phyloP scores from a whole-genome alignment of 2,797 vertebrate species.

The Sebastes oblongus region DNA sequence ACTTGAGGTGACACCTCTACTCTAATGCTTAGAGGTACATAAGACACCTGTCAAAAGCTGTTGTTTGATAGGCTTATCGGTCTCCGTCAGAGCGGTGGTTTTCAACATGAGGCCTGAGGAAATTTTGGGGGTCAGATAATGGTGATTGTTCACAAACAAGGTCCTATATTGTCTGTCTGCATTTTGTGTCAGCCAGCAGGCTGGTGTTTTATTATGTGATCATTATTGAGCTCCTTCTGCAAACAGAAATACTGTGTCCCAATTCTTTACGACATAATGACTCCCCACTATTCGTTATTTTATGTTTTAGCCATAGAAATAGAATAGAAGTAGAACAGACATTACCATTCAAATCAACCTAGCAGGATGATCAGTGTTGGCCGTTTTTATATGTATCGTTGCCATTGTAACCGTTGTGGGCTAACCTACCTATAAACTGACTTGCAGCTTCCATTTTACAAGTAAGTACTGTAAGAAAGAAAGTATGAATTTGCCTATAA shows the following conservation, averaged over 20 bases:
- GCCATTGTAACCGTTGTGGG: too few relatives aligned
- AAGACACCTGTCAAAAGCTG: slow-evolving; percentile 10
- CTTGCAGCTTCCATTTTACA: too few relatives aligned
- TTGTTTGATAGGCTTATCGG: not conserved
- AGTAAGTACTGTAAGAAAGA: too few relatives aligned
- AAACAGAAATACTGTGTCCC: not conserved
- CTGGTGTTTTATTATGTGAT: not conserved
- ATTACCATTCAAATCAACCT: too few relatives aligned
- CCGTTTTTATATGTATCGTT: too few relatives aligned
- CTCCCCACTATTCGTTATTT: not conserved
- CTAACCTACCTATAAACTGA: too few relatives aligned
- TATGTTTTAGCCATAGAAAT: not conserved
- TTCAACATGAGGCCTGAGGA: too few relatives aligned
- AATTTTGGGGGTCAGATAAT: too few relatives aligned
- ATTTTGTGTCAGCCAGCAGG: not conserved
- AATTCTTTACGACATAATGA: not conserved
- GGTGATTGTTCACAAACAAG: not conserved
- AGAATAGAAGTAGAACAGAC: too few relatives aligned
- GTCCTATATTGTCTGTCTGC: not conserved
- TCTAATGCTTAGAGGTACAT: not conserved
- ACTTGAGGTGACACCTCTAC: not conserved
- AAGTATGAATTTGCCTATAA: too few relatives aligned
- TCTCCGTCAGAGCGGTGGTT: not conserved
- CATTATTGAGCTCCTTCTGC: not conserved
- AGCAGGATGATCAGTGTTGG: too few relatives aligned